Percentiles rank a stretch among this genome's conserved stretches.
These are phyloP conservation scores for Micrasema minimum DNA, from an alignment of 1,140 invertebrate species.

Conservation along the genomic window DNA sequence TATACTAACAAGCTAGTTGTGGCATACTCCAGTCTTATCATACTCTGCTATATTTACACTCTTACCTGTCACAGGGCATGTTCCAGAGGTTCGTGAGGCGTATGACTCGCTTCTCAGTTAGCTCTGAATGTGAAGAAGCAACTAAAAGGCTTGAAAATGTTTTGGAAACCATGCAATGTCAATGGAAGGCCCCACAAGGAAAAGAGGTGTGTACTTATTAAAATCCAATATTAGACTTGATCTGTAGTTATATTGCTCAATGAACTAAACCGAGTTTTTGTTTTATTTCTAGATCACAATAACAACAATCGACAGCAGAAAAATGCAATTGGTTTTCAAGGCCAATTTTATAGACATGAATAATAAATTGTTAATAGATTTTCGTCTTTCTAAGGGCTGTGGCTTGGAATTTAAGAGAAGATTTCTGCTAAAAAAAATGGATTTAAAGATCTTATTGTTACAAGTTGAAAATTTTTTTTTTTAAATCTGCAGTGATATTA, in stretches of 20 bases:
- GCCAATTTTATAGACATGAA: slow-evolving; percentile 84
- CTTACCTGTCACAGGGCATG: slow-evolving; percentile 66
- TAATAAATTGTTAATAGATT: slow-evolving; percentile 84
- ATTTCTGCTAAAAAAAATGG: slow-evolving; percentile 79
- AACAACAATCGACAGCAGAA: slow-evolving; percentile 78
- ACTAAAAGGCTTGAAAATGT: slow-evolving; percentile 41
- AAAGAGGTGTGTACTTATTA: slow-evolving; percentile 41
- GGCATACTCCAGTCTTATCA: too few species aligned
- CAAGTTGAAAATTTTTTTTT: slow-evolving; percentile 20
- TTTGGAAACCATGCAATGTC: slow-evolving; percentile 45
- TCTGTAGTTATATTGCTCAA: too few species aligned
- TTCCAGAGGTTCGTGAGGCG: slow-evolving; percentile 86
- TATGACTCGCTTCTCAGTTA: slow-evolving; percentile 92
- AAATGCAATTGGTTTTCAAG: slow-evolving; percentile 86
- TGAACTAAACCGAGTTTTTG: not conserved
- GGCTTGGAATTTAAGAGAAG: slow-evolving; percentile 93
- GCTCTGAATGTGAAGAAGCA: slow-evolving; percentile 68
- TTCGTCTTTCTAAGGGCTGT: slow-evolving; percentile 93
- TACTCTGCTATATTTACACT: too few species aligned
- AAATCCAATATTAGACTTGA: too few species aligned
- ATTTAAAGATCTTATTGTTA: slow-evolving; percentile 45
- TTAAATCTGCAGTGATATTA: too few species aligned
- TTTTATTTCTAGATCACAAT: slow-evolving; percentile 76
- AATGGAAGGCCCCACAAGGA: slow-evolving; percentile 47
- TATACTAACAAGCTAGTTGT: not conserved